Conservation (phyloP, 1,140 invertebrate species). For the Agrypnia vestita region DNA sequence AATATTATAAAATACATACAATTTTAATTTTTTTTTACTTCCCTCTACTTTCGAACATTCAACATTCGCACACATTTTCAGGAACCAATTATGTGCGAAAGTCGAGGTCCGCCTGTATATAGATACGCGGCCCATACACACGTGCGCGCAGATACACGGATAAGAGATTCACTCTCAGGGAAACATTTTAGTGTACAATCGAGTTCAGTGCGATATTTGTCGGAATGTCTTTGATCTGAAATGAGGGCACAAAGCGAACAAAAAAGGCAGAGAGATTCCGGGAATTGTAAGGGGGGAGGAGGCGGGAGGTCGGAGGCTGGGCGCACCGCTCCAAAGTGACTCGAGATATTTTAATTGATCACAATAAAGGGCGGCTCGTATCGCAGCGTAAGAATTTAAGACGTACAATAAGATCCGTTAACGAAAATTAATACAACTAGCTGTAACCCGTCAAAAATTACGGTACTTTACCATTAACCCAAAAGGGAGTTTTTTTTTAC, state of each 20-base stretch:
- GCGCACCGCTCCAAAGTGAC: not conserved
- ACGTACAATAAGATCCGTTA: not conserved
- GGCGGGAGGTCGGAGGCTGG: not conserved
- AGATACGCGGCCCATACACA: too few species aligned
- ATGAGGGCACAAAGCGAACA: not conserved
- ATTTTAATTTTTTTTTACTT: too few species aligned
- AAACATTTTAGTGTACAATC: not conserved
- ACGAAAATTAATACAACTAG: too few species aligned
- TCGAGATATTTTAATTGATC: constrained; percentile 7
- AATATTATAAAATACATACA: too few species aligned
- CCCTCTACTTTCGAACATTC: too few species aligned
- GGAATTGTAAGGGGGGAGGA: not conserved
- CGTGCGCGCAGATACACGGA: not conserved
- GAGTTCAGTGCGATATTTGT: not conserved
- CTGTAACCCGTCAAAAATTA: too few species aligned
- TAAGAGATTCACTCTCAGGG: constrained; percentile 16
- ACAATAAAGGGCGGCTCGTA: not conserved
- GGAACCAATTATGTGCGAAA: too few species aligned
- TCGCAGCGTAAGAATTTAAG: not conserved
- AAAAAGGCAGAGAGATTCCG: not conserved
- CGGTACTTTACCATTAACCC: too few species aligned
- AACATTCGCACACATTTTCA: too few species aligned
- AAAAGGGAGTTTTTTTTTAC: too few species aligned
- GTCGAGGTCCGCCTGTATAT: too few species aligned
- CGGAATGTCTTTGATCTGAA: constrained; percentile 23